Conservation (phyloP, 2,113 vertebrate genomes). For the Tragelaphus strepsiceros region DNA sequence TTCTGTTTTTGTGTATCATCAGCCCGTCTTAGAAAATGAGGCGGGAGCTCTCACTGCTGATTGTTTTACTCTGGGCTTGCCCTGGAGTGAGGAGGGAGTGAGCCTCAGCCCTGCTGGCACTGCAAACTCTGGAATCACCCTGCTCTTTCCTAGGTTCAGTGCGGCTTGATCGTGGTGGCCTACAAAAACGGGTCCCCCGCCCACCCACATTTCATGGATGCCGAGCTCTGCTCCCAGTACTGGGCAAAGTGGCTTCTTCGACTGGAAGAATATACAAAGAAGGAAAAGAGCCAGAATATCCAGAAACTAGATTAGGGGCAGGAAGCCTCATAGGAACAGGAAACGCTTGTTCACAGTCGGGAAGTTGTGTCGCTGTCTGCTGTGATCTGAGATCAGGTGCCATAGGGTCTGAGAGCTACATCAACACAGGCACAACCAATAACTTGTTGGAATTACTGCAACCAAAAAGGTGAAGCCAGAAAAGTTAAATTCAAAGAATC, state of each 20-base stretch:
- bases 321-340: not conserved
- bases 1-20: not conserved
- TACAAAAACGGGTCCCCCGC: conserved; percentile 94
- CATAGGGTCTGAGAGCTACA: not conserved
- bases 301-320: conserved; percentile 17
- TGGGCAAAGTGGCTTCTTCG: conserved; percentile 94
- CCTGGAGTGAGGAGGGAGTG: not conserved
- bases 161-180: conserved; percentile 93
- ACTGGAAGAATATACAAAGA: conserved; percentile 87
- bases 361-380: not conserved
- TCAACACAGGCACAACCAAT: not conserved
- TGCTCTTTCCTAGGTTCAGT: conserved; percentile 83
- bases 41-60: not conserved
- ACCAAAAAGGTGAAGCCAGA: not conserved
- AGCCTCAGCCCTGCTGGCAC: not conserved
- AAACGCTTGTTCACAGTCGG: not conserved
- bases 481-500: not conserved
- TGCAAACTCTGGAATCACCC: not conserved
- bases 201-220: conserved; percentile 87
- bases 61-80: not conserved
- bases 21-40: not conserved
- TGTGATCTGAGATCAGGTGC: not conserved
- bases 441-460: conserved; percentile 23
- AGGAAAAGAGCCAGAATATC: conserved; percentile 60
- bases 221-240: conserved; percentile 84